These are phyloP conservation scores for Tanytarsus gracilentus DNA, from an alignment of 2,888 invertebrate species.

Conservation along the genomic window DNA sequence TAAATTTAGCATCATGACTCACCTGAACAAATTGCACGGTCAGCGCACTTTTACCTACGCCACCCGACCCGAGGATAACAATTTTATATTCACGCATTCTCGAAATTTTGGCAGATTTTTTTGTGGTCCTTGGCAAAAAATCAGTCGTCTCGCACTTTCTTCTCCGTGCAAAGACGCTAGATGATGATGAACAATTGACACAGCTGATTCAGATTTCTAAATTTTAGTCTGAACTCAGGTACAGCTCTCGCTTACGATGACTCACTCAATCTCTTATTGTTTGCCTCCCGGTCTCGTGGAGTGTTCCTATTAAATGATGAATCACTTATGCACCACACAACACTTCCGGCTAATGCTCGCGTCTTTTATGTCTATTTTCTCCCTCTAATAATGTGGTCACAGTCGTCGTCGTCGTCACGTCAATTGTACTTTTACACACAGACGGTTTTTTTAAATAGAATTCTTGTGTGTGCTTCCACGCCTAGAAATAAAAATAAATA, in stretches of 20 bases:
- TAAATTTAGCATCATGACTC: conserved; percentile 10
- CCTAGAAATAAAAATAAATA: conserved; percentile 19
- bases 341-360: not conserved
- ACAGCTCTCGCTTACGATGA: not conserved
- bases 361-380: not conserved
- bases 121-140: not conserved
- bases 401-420: not conserved
- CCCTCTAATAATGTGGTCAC: not conserved
- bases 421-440: not conserved
- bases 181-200: conserved; percentile 1
- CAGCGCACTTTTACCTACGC: conserved; percentile 78
- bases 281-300: not conserved
- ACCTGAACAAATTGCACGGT: conserved; percentile 43
- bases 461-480: conserved; percentile 22
- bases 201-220: not conserved
- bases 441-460: not conserved
- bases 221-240: not conserved
- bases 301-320: not conserved
- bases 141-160: not conserved
- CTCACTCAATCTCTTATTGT: not conserved
- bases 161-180: not conserved
- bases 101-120: conserved; percentile 28
- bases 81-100: conserved; percentile 99
- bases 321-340: conserved; percentile 9
- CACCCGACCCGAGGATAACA: conserved; percentile 98